These are phyloP conservation scores for Ceratothoa steindachneri DNA, from an alignment of 2,888 invertebrate genomes.

Conservation along the genomic window DNA sequence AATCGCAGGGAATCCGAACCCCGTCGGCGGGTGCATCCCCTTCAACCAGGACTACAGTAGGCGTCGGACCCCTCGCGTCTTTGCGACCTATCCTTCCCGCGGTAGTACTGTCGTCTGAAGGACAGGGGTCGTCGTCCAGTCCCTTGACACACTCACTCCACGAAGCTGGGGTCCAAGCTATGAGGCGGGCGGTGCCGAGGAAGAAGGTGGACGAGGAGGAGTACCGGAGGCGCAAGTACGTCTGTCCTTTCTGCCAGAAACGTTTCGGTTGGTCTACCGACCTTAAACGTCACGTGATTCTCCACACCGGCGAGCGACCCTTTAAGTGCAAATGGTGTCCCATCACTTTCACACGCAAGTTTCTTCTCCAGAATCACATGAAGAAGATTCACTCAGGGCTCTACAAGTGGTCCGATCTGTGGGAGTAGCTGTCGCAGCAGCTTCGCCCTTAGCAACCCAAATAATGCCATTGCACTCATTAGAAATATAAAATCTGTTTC, in stretches of 20 bases:
- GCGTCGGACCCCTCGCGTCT: neutral
- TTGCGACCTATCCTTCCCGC: no score
- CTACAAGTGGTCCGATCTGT: constrained; percentile 21
- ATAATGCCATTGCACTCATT: neutral
- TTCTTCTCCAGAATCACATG: constrained; percentile 45
- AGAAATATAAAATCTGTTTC: no score
- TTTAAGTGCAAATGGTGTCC: constrained; percentile 42
- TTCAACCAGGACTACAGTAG: neutral
- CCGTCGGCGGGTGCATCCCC: neutral
- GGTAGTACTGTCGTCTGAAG: no score
- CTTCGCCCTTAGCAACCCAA: neutral
- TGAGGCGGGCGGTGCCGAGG: no score
- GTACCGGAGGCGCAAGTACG: constrained; percentile 35
- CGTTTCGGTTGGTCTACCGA: constrained; percentile 48
- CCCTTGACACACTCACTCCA: no score
- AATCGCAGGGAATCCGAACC: neutral
- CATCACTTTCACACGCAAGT: constrained; percentile 41
- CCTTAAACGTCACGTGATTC: constrained; percentile 42
- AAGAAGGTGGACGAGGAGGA: constrained; percentile 26
- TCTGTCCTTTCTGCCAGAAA: constrained; percentile 37
- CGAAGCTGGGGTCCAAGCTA: no score
- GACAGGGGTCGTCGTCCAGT: no score
- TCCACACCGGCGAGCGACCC: constrained; percentile 45
- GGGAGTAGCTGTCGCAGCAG: no score
- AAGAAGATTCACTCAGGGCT: constrained; percentile 38